Evolutionary conservation across 2,888 invertebrate species (phyloP).

Genomic region (Thecocarcelia acutangulata): DNA sequence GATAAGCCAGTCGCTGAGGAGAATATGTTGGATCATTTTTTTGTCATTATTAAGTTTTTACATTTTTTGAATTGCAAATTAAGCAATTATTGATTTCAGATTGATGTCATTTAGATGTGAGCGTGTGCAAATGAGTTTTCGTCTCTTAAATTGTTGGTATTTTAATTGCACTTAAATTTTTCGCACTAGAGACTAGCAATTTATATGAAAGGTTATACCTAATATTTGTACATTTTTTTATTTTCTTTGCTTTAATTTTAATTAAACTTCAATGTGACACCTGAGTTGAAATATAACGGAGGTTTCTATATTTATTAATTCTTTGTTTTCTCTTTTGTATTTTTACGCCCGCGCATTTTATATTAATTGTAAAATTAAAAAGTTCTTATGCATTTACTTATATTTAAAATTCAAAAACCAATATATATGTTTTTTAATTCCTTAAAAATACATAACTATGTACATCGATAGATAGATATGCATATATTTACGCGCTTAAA

Average conservation of each 20-base stretch:
- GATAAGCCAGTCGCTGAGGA: not conserved
- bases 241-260: conserved; percentile 1
- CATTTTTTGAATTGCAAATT: conserved; percentile 57
- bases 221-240: not conserved
- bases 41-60: not conserved
- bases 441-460: not conserved
- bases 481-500: conserved; percentile 22
- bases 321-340: conserved; percentile 19
- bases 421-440: too few relatives aligned
- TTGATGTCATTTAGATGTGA: conserved; percentile 27
- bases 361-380: not conserved
- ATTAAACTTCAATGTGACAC: conserved; percentile 45
- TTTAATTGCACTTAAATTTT: conserved; percentile 2
- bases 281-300: conserved; percentile 51
- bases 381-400: not conserved
- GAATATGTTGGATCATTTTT: not conserved
- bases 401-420: too few relatives aligned
- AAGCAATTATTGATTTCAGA: conserved; percentile 49
- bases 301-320: conserved; percentile 8
- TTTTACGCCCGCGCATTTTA: conserved; percentile 49
- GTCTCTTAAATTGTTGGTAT: not conserved
- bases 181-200: not conserved
- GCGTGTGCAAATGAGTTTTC: not conserved
- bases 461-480: not conserved
- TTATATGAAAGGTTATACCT: not conserved